phyloP scores from a whole-genome alignment of 1,140 invertebrate species.

The Sycophila sp. region DNA sequence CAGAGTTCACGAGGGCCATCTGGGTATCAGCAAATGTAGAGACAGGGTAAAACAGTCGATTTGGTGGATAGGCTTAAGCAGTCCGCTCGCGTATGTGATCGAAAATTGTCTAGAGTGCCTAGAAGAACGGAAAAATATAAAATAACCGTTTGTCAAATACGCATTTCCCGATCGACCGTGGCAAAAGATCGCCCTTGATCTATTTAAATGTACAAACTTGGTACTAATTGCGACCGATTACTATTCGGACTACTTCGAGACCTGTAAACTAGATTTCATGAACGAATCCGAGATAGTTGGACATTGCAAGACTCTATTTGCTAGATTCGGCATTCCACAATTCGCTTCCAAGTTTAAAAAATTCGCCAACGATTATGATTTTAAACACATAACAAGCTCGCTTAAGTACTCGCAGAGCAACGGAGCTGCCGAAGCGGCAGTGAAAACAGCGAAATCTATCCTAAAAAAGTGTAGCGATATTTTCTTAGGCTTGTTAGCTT shows the following conservation, averaged over 20 bases:
- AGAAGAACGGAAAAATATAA: conserved; percentile 30
- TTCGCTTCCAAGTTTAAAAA: conserved; percentile 41
- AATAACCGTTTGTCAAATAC: conserved; percentile 41
- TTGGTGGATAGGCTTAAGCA: conserved; percentile 44
- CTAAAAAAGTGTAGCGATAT: conserved; percentile 44
- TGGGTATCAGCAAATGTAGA: conserved; percentile 43
- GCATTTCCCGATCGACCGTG: conserved; percentile 38
- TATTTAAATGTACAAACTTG: conserved; percentile 45
- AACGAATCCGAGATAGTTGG: background rate
- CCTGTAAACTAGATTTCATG: conserved; percentile 30
- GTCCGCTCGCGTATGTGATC: conserved; percentile 41
- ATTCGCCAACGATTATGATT: conserved; percentile 45
- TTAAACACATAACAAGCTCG: conserved; percentile 44
- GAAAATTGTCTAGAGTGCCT: conserved; percentile 44
- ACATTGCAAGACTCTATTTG: conserved; percentile 37
- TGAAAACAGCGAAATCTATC: conserved; percentile 48
- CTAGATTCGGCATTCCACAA: conserved; percentile 39
- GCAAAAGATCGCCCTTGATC: conserved; percentile 46
- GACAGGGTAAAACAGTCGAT: conserved; percentile 40
- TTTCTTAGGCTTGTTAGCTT: conserved; percentile 33
- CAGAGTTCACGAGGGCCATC: conserved; percentile 42
- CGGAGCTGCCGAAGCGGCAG: conserved; percentile 45
- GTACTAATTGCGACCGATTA: conserved; percentile 47
- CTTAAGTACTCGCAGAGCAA: conserved; percentile 49
- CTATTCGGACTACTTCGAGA: conserved; percentile 44